Conservation (phyloP, 2,888 invertebrate species). For the Plemyria rubiginata region DNA sequence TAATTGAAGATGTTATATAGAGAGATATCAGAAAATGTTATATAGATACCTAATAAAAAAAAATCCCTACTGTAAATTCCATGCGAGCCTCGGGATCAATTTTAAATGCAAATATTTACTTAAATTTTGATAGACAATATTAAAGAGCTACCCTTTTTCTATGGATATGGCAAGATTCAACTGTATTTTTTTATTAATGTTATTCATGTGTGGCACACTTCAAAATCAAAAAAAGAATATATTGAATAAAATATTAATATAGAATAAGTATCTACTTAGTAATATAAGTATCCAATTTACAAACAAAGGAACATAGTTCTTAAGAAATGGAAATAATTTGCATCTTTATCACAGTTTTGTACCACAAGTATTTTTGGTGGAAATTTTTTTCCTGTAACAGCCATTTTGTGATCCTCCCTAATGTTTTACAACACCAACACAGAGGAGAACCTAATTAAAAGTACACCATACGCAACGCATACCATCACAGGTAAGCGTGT, state of each 20-base stretch:
- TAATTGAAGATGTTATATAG: no score
- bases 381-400: conserved; percentile 1
- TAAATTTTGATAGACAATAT: no score
- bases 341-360: conserved; percentile 11
- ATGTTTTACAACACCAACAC: neutral
- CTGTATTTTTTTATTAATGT: neutral
- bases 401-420: neutral
- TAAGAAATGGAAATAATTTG: conserved; percentile 9
- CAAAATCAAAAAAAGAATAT: neutral
- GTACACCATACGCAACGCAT: neutral
- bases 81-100: no score
- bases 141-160: neutral
- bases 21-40: no score
- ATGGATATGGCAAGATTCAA: neutral
- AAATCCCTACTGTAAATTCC: no score
- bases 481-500: no score
- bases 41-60: no score
- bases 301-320: neutral
- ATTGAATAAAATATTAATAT: neutral
- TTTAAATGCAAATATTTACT: no score
- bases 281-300: neutral
- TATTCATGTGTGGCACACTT: neutral
- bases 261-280: neutral
- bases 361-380: conserved; percentile 10
- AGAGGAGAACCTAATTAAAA: neutral